These are phyloP conservation scores for Micropoecilia bifurca DNA, from an alignment of 2,797 vertebrate genomes.

Conservation along the genomic window DNA sequence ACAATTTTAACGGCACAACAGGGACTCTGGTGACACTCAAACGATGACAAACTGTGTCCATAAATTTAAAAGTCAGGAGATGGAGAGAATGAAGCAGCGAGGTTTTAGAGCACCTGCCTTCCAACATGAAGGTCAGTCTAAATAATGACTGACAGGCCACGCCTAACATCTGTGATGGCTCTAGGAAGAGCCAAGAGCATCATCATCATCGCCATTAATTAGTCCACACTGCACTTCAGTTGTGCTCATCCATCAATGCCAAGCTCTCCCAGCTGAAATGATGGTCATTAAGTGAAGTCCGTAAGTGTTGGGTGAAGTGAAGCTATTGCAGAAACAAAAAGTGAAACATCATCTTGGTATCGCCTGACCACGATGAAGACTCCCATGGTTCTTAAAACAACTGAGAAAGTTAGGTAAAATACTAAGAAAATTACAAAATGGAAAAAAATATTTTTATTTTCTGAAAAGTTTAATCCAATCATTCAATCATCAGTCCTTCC, in stretches of 20 bases:
- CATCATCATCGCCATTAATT: conserved; percentile 68
- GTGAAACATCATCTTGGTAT: conserved; percentile 24
- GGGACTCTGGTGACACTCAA: conserved; percentile 9
- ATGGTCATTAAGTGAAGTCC: conserved; percentile 61
- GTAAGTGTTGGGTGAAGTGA: not conserved
- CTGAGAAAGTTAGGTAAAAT: not conserved
- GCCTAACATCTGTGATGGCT: conserved; percentile 40
- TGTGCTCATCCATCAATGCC: conserved; percentile 71
- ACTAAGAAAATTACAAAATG: not conserved
- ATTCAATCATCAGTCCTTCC: not conserved
- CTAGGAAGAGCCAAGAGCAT: conserved; percentile 54
- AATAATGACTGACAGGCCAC: conserved; percentile 57
- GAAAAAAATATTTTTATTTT: not conserved
- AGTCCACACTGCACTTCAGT: conserved; percentile 53
- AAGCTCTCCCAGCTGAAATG: conserved; percentile 50
- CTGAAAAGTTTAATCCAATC: not conserved
- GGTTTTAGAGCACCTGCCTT: conserved; percentile 14
- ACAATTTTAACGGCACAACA: conserved; percentile 31
- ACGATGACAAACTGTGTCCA: conserved; percentile 9
- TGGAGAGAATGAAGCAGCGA: not conserved
- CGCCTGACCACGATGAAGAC: conserved; percentile 21
- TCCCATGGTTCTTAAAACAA: not conserved
- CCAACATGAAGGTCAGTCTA: conserved; percentile 59
- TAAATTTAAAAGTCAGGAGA: conserved; percentile 1
- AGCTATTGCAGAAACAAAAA: conserved; percentile 8